phyloP scores from a whole-genome alignment of 2,888 invertebrate species.

The Drosophila borealis region DNA sequence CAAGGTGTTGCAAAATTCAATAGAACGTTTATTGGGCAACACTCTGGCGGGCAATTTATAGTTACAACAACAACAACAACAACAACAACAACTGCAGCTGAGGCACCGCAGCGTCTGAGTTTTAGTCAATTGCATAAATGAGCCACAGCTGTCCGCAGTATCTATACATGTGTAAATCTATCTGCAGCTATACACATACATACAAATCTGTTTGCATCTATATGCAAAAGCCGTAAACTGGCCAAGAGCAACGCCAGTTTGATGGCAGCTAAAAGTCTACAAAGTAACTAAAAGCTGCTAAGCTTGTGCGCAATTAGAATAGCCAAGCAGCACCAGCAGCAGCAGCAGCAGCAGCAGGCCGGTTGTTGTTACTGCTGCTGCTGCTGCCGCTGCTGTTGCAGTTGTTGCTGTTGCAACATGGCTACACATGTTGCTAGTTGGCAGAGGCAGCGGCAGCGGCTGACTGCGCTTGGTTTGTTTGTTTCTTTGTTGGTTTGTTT shows the following conservation, averaged over 20 bases:
- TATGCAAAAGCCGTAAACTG: conserved; percentile 60
- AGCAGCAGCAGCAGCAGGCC: conserved; percentile 11
- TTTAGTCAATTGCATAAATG: conserved; percentile 74
- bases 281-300: conserved; percentile 80
- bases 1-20: conserved; percentile 76
- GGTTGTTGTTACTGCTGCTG: conserved; percentile 39
- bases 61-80: conserved; percentile 29
- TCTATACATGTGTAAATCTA: conserved; percentile 33
- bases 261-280: conserved; percentile 78
- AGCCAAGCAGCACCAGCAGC: conserved; percentile 43
- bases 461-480: conserved; percentile 21
- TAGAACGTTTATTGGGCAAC: conserved; percentile 77
- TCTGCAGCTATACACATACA: conserved; percentile 3
- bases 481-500: conserved; percentile 34
- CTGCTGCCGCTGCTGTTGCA: conserved; percentile 26
- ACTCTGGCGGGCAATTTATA: conserved; percentile 72
- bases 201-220: conserved; percentile 18
- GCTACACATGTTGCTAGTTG: conserved; percentile 72
- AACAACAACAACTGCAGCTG: conserved; percentile 1
- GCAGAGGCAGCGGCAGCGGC: conserved; percentile 13
- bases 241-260: conserved; percentile 58
- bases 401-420: conserved; percentile 66
- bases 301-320: conserved; percentile 80
- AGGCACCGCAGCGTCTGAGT: conserved; percentile 1
- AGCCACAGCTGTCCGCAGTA: conserved; percentile 36